phyloP scores from a whole-genome alignment of 2,888 invertebrate genomes.

The Muschampia plurimacula region DNA sequence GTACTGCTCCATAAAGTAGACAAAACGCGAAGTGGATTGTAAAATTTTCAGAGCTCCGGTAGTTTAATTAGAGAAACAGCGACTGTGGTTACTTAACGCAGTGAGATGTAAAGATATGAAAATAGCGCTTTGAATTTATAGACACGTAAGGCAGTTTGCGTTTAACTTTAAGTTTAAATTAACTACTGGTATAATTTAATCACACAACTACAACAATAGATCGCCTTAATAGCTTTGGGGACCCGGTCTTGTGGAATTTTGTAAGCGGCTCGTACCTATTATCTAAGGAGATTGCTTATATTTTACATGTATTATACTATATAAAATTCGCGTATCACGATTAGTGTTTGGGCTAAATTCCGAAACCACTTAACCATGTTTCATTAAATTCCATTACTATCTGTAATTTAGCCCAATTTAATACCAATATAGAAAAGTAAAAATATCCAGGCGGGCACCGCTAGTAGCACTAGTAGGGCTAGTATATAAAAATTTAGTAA shows the following conservation, averaged over 20 bases:
- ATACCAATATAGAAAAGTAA: no score
- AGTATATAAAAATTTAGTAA: no score
- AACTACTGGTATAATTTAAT: constrained; percentile 30
- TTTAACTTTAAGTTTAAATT: constrained; percentile 37
- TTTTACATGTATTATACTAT: no score
- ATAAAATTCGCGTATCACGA: no score
- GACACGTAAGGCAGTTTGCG: constrained; percentile 30
- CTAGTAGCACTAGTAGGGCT: no score
- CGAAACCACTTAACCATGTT: no score
- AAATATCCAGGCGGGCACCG: no score
- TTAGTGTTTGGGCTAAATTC: no score
- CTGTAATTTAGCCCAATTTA: no score
- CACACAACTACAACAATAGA: constrained; percentile 33
- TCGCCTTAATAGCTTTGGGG: constrained; percentile 12
- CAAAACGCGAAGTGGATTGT: constrained; percentile 24
- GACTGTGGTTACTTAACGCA: constrained; percentile 29
- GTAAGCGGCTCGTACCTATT: not conserved
- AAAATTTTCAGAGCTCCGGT: constrained; percentile 18
- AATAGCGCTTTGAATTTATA: constrained; percentile 33
- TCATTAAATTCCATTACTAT: no score
- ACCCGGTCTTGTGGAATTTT: not conserved
- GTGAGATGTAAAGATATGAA: constrained; percentile 39
- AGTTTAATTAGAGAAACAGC: constrained; percentile 29
- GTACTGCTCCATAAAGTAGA: constrained; percentile 11
- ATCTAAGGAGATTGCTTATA: not conserved